Evolutionary conservation across 1,140 invertebrate species (phyloP).

Genomic region (Gryllus bimaculatus): DNA sequence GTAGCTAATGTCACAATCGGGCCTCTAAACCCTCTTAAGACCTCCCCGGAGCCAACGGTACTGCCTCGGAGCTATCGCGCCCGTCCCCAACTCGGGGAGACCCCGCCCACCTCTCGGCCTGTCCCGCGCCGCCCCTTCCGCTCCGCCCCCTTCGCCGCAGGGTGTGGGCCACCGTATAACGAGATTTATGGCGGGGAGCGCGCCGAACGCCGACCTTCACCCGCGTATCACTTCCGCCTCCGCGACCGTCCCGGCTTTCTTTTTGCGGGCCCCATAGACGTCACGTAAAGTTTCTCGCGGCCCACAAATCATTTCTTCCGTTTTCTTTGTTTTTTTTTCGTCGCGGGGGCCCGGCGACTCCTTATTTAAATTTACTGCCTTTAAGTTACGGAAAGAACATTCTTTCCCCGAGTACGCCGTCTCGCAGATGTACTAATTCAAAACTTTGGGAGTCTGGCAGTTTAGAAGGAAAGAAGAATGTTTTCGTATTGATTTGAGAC

Average conservation of each 20-base stretch:
- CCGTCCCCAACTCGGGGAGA: too few relatives aligned
- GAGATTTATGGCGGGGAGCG: not conserved
- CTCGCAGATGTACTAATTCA: too few relatives aligned
- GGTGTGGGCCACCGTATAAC: not conserved
- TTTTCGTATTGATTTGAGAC: too few relatives aligned
- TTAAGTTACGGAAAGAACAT: not conserved
- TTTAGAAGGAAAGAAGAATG: too few relatives aligned
- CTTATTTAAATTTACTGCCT: not conserved
- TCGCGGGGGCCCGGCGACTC: not conserved
- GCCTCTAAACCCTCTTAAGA: too few relatives aligned
- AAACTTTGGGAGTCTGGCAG: too few relatives aligned
- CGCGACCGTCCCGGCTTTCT: not conserved
- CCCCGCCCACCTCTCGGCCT: too few relatives aligned
- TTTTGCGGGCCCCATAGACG: too few relatives aligned
- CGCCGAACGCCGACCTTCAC: not conserved
- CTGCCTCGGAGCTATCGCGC: too few relatives aligned
- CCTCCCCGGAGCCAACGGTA: too few relatives aligned
- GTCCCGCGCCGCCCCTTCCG: not conserved
- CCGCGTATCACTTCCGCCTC: not conserved
- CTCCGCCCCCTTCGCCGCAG: not conserved
- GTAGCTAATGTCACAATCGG: too few relatives aligned
- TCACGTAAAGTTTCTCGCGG: not conserved
- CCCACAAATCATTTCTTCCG: not conserved
- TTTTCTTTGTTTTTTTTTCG: not conserved
- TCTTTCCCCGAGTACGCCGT: not conserved